Evolutionary conservation across 2,888 invertebrate species (phyloP).

Genomic region (Macaria liturata): DNA sequence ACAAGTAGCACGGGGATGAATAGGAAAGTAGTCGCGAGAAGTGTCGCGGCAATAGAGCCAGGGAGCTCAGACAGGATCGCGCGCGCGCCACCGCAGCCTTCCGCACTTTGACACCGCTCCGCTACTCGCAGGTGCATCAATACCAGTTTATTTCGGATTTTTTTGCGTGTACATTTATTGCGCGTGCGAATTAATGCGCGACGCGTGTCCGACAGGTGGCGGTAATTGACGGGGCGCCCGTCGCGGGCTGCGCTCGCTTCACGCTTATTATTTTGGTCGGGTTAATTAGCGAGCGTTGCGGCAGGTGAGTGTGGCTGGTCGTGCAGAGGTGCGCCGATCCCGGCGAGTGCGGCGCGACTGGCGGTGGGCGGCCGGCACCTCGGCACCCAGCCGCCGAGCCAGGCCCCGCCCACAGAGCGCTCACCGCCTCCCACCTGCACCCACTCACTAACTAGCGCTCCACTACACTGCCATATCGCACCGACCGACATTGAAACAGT

Average conservation of each 20-base stretch:
- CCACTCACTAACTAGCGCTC: conserved; percentile 44
- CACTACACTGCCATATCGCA: too few relatives aligned
- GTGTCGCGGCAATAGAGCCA: too few relatives aligned
- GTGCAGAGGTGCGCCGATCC: conserved; percentile 1
- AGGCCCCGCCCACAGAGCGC: conserved; percentile 63
- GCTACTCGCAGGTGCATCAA: conserved; percentile 66
- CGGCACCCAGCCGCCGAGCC: conserved; percentile 72
- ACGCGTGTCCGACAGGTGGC: conserved; percentile 76
- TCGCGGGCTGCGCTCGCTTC: conserved; percentile 55
- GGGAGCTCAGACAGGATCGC: conserved; percentile 7
- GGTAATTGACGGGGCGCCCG: conserved; percentile 73
- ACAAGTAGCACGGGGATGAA: too few relatives aligned
- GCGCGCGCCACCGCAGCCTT: conserved; percentile 35
- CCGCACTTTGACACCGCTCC: conserved; percentile 38
- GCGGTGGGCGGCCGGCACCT: conserved; percentile 72
- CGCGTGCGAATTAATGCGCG: conserved; percentile 75
- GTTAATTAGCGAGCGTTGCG: conserved; percentile 60
- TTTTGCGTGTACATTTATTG: conserved; percentile 70
- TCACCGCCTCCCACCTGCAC: conserved; percentile 58
- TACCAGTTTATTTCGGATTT: conserved; percentile 74
- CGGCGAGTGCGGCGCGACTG: conserved; percentile 29
- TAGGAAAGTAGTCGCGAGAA: too few relatives aligned
- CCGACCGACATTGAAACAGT: too few relatives aligned
- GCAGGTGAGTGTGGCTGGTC: conserved; percentile 47
- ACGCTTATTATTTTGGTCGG: conserved; percentile 77